Percentiles rank a stretch among this genome's conserved stretches.
phyloP scores from a whole-genome alignment of 2,113 vertebrate species.

The Chloropsis cyanopogon region DNA sequence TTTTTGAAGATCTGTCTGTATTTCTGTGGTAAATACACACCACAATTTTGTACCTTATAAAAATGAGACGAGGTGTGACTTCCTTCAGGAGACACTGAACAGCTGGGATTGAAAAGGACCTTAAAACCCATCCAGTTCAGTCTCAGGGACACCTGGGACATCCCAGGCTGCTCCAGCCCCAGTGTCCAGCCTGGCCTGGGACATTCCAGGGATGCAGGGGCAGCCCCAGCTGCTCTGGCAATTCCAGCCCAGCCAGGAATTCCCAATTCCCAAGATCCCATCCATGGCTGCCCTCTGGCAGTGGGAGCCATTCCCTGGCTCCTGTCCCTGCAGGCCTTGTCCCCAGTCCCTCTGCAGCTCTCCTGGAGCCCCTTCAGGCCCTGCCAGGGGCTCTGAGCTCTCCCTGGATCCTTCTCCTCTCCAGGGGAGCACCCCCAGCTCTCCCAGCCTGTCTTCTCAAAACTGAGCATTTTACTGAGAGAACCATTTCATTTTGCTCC shows the following conservation, averaged over 20 bases:
- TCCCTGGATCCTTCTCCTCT: fast-evolving
- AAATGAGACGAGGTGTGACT: background rate
- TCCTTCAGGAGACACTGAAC: background rate
- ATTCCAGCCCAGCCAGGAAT: background rate
- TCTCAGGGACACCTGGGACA: background rate
- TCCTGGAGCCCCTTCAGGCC: background rate
- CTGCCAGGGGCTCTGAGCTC: fast-evolving
- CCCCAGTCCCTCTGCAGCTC: background rate
- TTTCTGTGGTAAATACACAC: background rate
- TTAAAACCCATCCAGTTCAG: background rate
- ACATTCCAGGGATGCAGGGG: background rate
- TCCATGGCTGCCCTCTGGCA: background rate
- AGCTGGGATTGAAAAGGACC: background rate
- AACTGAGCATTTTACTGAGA: background rate
- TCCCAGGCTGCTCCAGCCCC: background rate
- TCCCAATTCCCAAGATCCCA: background rate
- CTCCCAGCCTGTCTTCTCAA: background rate
- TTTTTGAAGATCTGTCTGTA: background rate
- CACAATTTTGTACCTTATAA: background rate
- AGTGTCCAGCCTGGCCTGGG: background rate
- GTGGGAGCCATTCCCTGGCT: background rate
- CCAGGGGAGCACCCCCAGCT: background rate
- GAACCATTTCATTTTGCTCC: background rate
- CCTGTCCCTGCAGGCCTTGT: background rate
- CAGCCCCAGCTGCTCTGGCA: background rate